Evolutionary conservation across 2,888 invertebrate genomes (phyloP).

Genomic region (Lithophane semibrunnea): DNA sequence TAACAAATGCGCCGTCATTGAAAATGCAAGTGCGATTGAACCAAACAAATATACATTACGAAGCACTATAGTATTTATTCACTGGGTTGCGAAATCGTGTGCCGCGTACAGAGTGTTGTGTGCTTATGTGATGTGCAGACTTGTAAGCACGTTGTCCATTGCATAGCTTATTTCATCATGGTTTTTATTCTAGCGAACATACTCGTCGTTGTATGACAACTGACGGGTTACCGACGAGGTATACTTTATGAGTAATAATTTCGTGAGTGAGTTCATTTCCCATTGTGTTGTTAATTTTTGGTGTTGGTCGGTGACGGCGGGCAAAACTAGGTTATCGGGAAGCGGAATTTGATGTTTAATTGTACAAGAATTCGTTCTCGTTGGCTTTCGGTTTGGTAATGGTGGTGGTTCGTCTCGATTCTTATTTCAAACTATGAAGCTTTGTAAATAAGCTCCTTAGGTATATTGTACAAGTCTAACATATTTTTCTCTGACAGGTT

Average conservation of each 20-base stretch:
- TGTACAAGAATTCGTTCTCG: conserved; percentile 59
- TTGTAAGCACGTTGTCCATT: conserved; percentile 74
- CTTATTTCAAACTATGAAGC: conserved; percentile 57
- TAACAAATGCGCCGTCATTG: conserved; percentile 82
- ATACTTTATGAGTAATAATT: conserved; percentile 77
- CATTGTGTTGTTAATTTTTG: conserved; percentile 87
- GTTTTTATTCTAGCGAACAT: conserved; percentile 85
- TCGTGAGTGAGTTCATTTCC: conserved; percentile 86
- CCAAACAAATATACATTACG: conserved; percentile 60
- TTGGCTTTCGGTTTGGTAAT: conserved; percentile 62
- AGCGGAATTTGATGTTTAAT: conserved; percentile 65
- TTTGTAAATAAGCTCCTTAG: conserved; percentile 67
- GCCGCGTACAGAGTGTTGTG: conserved; percentile 70
- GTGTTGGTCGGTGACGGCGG: conserved; percentile 82
- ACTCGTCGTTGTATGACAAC: conserved; percentile 78
- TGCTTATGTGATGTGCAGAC: conserved; percentile 73
- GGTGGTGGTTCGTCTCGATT: conserved; percentile 68
- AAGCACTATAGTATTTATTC: conserved; percentile 71
- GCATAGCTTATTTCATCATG: conserved; percentile 78
- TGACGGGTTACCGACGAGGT: conserved; percentile 72
- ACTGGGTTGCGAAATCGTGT: conserved; percentile 74
- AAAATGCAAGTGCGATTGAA: conserved; percentile 73
- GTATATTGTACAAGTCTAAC: conserved; percentile 55
- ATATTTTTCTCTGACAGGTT: conserved; percentile 80
- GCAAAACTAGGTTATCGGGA: conserved; percentile 62